These are phyloP conservation scores for Chitala chitala DNA, from an alignment of 2,113 vertebrate genomes.

Conservation along the genomic window DNA sequence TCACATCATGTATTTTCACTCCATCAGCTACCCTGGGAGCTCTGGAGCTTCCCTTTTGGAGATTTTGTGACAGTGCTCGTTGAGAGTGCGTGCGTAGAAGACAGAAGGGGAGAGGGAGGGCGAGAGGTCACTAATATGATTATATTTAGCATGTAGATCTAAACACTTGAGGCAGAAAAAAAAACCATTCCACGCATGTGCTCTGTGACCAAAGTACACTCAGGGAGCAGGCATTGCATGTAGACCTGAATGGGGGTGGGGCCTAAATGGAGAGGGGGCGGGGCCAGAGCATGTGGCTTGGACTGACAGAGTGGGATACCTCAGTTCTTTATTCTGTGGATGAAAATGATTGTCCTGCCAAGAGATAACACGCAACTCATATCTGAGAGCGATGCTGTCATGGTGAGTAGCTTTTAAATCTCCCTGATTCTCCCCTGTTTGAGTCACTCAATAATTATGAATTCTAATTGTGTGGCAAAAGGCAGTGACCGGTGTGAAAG, in stretches of 20 bases:
- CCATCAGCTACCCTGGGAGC: neutral
- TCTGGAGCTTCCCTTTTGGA: neutral
- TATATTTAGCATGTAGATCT: constrained; percentile 27
- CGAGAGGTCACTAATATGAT: constrained; percentile 7
- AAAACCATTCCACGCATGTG: constrained; percentile 17
- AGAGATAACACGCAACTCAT: neutral
- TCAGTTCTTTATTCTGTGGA: constrained; percentile 18
- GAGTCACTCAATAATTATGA: neutral
- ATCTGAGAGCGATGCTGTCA: neutral
- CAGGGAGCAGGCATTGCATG: neutral
- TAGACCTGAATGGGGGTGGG: constrained; percentile 18
- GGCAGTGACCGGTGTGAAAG: neutral
- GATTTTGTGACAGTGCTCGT: neutral
- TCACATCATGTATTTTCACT: neutral
- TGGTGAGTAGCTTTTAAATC: constrained; percentile 33
- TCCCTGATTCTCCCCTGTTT: neutral
- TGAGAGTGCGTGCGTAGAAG: constrained; percentile 1
- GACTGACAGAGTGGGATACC: constrained; percentile 24
- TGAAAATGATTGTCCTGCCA: constrained; percentile 8
- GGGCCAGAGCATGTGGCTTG: constrained; percentile 6
- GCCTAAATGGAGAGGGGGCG: constrained; percentile 11
- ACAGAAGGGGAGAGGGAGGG: neutral
- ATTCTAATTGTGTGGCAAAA: neutral
- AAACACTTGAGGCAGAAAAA: constrained; percentile 30
- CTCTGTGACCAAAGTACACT: neutral